phyloP scores from a whole-genome alignment of 2,113 vertebrate genomes.

The Excalfactoria chinensis region DNA sequence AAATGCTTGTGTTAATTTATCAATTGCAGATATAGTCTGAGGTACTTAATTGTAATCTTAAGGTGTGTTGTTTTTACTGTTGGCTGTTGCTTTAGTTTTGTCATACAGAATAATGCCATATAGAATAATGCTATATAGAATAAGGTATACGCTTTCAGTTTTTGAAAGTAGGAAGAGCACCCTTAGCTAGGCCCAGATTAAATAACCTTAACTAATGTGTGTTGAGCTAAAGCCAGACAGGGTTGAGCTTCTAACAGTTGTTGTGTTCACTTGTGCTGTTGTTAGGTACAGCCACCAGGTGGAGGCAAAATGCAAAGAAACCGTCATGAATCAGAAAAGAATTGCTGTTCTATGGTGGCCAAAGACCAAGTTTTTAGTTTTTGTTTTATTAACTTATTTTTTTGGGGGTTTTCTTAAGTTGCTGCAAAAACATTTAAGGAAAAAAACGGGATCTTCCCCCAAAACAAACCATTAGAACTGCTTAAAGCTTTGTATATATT shows the following conservation, averaged over 20 bases:
- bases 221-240: not conserved
- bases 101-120: not conserved
- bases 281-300: conserved; percentile 70
- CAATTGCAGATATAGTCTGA: not conserved
- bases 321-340: not conserved
- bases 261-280: not conserved
- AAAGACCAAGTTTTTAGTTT: not conserved
- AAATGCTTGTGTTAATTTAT: accelerated
- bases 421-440: not conserved
- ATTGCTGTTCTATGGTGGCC: not conserved
- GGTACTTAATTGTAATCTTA: not conserved
- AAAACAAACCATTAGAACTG: not conserved
- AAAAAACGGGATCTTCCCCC: not conserved
- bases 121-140: not conserved
- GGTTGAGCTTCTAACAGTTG: not conserved
- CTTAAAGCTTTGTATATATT: not conserved
- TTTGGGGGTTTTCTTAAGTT: not conserved
- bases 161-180: not conserved
- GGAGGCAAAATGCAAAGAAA: conserved; percentile 72
- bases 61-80: not conserved
- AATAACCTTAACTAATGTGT: not conserved
- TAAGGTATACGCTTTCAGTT: not conserved
- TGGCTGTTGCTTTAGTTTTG: not conserved
- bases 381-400: not conserved
- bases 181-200: not conserved